Base-by-base conservation (phyloP, 2,797 vertebrate species). In the Halcyon chelicuti region DNA sequence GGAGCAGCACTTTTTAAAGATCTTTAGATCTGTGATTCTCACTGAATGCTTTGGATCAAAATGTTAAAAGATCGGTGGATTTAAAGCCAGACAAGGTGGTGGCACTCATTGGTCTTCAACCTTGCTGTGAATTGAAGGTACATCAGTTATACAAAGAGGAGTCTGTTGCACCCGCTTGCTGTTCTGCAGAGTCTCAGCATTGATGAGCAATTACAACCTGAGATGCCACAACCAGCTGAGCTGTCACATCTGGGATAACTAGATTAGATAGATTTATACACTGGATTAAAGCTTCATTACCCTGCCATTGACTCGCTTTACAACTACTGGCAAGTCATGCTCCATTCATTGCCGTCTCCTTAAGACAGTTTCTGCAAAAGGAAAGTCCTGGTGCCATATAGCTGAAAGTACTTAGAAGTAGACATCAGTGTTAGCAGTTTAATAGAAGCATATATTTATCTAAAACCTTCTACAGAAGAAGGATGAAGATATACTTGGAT, bases 401-500 rank as follows among this genome's bases (percentile, higher is more conserved):
- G 67, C 57, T 73, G 42, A 74, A 82, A 79, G 47, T 71, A 70
- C 49, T 87, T 61, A 52, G 10, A 75, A 76, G 47, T 23, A 73
- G 67, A 5, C 13, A 14, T 66, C 78, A 60, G 20, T 39, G 12
- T 33, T 76, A 88, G 52, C 19, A 76, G 40, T 77, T 80, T 76
- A 86, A 58, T 29, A 37, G 63, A 60, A 86, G 15, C 44, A 52
- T 20, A 3, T 82, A 19, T 82, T 94, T 67, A 25, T 63, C 68
- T 54, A 62, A 88, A 90, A 8, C 5, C 11, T 25, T 4, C 29
- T 62, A 16, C 6, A 80, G 57, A 83, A 68, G 52, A 68, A 63
- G 49, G 23, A 51, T 49, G 90, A 71, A 95, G 20, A 14, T 67
- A 67, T 33, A 46, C 19, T 78, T 91, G n/a, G 26, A 73, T 91